Evolutionary conservation across 1,140 invertebrate species (phyloP).

Genomic region (Anastatus disparis): DNA sequence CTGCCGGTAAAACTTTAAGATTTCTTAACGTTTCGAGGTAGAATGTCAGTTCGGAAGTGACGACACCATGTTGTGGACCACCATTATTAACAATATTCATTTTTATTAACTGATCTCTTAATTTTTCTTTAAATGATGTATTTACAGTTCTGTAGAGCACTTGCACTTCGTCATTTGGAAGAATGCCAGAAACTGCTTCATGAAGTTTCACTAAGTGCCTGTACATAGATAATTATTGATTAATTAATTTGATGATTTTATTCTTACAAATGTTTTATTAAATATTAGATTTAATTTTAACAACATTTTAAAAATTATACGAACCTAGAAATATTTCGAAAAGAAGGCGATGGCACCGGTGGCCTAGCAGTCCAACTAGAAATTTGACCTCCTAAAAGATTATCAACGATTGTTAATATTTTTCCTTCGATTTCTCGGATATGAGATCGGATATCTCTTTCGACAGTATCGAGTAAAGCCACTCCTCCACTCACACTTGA

Average conservation of each 20-base stretch:
- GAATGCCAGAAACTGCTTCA: slow-evolving; percentile 85
- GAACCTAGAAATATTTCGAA: slow-evolving; percentile 85
- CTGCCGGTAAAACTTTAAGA: slow-evolving; percentile 81
- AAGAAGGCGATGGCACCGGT: slow-evolving; percentile 92
- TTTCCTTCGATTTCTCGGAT: slow-evolving; percentile 92
- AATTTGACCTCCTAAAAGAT: slow-evolving; percentile 81
- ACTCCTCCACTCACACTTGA: slow-evolving; percentile 58
- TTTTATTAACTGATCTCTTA: slow-evolving; percentile 84
- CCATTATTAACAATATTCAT: slow-evolving; percentile 94
- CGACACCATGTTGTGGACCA: slow-evolving; percentile 94
- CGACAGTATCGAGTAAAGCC: slow-evolving; percentile 72
- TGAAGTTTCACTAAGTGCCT: slow-evolving; percentile 89
- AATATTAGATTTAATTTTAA: too few relatives aligned
- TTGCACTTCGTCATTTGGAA: slow-evolving; percentile 78
- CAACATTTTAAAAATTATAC: too few relatives aligned
- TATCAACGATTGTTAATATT: slow-evolving; percentile 88
- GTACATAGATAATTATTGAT: too few relatives aligned
- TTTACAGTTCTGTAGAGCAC: slow-evolving; percentile 87
- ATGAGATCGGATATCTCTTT: slow-evolving; percentile 87
- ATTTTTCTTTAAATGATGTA: slow-evolving; percentile 85
- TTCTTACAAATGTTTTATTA: too few relatives aligned
- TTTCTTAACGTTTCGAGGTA: slow-evolving; percentile 92
- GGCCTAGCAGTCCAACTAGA: slow-evolving; percentile 91
- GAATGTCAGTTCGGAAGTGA: slow-evolving; percentile 94
- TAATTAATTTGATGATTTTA: too few relatives aligned